phyloP scores from a whole-genome alignment of 2,888 invertebrate species.

The Drosophila aldrichi region DNA sequence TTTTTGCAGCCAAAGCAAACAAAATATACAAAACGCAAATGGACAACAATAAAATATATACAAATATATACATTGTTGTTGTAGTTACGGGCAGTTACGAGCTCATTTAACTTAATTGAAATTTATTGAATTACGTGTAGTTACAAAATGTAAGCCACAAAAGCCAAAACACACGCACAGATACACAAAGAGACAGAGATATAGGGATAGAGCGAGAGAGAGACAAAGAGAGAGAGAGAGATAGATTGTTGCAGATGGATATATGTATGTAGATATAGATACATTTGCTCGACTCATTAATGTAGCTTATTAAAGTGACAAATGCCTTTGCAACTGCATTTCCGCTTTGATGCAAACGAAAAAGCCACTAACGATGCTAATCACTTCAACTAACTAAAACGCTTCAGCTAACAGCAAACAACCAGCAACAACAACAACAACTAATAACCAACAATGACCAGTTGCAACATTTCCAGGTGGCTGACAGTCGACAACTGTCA shows the following conservation, averaged over 20 bases:
- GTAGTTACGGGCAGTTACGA: constrained; percentile 20
- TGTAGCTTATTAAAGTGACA: constrained; percentile 51
- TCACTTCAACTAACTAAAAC: constrained; percentile 79
- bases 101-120: constrained; percentile 52
- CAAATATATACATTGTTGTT: constrained; percentile 12
- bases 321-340: constrained; percentile 64
- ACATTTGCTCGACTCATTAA: constrained; percentile 44
- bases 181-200: neutral
- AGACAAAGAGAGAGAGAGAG: neutral
- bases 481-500: constrained; percentile 67
- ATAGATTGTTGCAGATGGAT: neutral
- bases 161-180: constrained; percentile 9
- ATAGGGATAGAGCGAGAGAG: neutral
- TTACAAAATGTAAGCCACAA: constrained; percentile 22
- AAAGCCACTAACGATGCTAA: constrained; percentile 80
- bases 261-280: neutral
- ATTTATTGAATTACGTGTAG: constrained; percentile 44
- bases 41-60: constrained; percentile 39
- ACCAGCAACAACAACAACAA: constrained; percentile 20
- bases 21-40: constrained; percentile 34
- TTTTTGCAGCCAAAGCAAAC: constrained; percentile 35
- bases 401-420: constrained; percentile 59
- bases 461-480: constrained; percentile 71
- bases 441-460: constrained; percentile 38
- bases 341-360: constrained; percentile 74